Evolutionary conservation across 1,140 invertebrate genomes (phyloP).

Genomic region (Lordiphosa clarofinis): DNA sequence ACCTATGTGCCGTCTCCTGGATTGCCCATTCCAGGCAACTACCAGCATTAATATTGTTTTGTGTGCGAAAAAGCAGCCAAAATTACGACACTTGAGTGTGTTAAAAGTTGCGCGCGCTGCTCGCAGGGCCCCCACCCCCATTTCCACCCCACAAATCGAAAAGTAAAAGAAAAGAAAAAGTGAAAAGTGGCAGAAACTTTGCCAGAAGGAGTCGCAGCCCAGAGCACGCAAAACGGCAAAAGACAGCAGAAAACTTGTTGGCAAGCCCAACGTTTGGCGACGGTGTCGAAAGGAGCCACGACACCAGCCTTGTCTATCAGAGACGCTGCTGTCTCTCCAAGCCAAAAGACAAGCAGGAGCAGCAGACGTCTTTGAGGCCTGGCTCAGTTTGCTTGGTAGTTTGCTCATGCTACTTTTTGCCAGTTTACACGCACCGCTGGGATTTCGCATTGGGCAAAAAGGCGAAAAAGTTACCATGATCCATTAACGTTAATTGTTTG

Average conservation of each 20-base stretch:
- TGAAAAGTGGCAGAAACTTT: slow-evolving; percentile 69
- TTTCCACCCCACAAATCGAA: slow-evolving; percentile 55
- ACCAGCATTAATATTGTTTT: slow-evolving; percentile 77
- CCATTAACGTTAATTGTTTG: slow-evolving; percentile 78
- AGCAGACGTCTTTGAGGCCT: slow-evolving; percentile 36
- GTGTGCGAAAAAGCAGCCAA: slow-evolving; percentile 76
- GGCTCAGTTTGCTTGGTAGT: slow-evolving; percentile 28
- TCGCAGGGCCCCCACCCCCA: slow-evolving; percentile 13
- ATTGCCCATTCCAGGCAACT: slow-evolving; percentile 42
- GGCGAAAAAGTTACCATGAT: slow-evolving; percentile 77
- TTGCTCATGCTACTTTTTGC: slow-evolving; percentile 71
- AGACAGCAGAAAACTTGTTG: slow-evolving; percentile 71
- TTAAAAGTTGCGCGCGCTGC: slow-evolving; percentile 74
- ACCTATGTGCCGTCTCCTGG: slow-evolving; percentile 6
- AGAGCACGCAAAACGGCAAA: slow-evolving; percentile 71
- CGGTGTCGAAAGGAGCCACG: slow-evolving; percentile 62
- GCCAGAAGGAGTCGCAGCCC: slow-evolving; percentile 21
- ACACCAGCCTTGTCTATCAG: slow-evolving; percentile 41
- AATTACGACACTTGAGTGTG: slow-evolving; percentile 77
- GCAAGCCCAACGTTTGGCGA: slow-evolving; percentile 16
- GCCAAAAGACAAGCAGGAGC: slow-evolving; percentile 27
- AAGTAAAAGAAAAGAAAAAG: slow-evolving; percentile 66
- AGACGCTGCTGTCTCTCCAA: slow-evolving; percentile 13
- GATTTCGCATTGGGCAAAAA: slow-evolving; percentile 72
- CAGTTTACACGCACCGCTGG: slow-evolving; percentile 77